Conservation (phyloP, 2,888 invertebrate genomes). For the Sthenelais limicola region DNA sequence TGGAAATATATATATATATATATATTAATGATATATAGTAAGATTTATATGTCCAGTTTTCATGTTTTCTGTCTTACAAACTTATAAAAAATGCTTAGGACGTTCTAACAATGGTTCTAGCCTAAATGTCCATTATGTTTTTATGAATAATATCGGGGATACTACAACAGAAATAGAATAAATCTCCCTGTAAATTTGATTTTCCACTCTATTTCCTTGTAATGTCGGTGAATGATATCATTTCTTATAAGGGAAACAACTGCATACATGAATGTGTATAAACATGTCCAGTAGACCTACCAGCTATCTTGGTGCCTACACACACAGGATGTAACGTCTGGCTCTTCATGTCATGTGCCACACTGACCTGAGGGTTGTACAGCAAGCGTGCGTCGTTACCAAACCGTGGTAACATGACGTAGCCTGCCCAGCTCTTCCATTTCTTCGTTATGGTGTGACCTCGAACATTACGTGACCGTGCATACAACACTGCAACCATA, state of each 20-base stretch:
- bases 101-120: background rate
- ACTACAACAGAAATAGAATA: too few relatives aligned
- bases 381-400: background rate
- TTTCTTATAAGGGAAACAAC: background rate
- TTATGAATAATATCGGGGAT: too few relatives aligned
- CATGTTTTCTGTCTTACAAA: background rate
- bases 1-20: background rate
- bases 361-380: background rate
- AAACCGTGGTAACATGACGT: background rate
- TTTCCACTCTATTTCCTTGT: background rate
- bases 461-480: background rate
- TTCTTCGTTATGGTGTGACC: background rate
- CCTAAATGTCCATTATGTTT: background rate
- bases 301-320: background rate
- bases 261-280: background rate
- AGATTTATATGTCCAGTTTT: background rate
- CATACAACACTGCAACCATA: slow-evolving; percentile 12
- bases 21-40: background rate
- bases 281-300: background rate
- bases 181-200: too few relatives aligned
- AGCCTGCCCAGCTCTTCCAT: background rate
- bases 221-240: background rate
- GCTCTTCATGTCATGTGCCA: background rate
- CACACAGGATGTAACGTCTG: slow-evolving; percentile 1
- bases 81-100: background rate